phyloP scores from a whole-genome alignment of 2,888 invertebrate species.

The Imbricaverruca yamaguchii region DNA sequence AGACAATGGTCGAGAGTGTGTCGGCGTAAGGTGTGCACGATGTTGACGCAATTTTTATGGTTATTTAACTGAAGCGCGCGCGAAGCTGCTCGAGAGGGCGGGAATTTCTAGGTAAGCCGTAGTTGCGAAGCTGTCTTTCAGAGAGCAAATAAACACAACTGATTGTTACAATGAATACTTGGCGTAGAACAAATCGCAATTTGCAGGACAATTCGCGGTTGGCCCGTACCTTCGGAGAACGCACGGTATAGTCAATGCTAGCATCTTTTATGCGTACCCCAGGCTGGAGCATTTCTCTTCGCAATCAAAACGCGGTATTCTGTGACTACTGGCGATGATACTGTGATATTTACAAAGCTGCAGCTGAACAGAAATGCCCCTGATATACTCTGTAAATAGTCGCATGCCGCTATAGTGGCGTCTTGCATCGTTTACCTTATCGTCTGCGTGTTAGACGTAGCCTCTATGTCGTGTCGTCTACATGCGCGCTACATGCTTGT shows the following conservation, averaged over 20 bases:
- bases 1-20: conserved; percentile 84
- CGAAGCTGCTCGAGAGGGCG: not conserved
- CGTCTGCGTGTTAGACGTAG: conserved; percentile 13
- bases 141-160: conserved; percentile 16
- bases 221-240: not conserved
- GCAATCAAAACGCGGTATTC: not conserved
- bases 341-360: conserved; percentile 17
- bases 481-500: conserved; percentile 8
- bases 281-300: not conserved
- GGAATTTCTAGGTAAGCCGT: conserved; percentile 8
- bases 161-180: not conserved
- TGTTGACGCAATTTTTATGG: conserved; percentile 9
- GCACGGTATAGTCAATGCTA: not conserved
- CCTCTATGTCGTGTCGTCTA: conserved; percentile 8
- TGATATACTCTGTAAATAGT: conserved; percentile 6
- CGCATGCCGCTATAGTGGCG: not conserved
- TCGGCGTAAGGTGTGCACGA: conserved; percentile 56
- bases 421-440: not conserved
- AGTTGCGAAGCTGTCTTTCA: conserved; percentile 20
- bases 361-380: not conserved
- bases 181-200: not conserved
- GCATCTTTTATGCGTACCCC: not conserved
- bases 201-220: no score
- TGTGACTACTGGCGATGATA: not conserved
- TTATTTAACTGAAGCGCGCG: not conserved